Conservation (phyloP, 2,113 vertebrate species). For the Thunnus maccoyii region DNA sequence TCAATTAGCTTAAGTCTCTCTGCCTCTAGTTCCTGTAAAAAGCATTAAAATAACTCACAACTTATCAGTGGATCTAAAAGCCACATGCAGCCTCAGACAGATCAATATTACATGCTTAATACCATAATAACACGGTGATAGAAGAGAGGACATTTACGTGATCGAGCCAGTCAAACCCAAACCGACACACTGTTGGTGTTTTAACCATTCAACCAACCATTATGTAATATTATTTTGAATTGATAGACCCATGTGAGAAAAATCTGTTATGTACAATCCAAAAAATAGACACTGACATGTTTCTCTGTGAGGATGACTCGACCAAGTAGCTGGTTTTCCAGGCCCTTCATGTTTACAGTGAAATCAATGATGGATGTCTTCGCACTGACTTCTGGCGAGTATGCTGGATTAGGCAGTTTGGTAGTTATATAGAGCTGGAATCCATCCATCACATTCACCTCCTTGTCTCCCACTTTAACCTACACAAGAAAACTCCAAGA, state of each 20-base stretch:
- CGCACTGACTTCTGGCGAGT: conserved; percentile 91
- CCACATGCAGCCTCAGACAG: not conserved
- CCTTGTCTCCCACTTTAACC: conserved; percentile 94
- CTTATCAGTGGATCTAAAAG: not conserved
- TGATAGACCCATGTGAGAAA: no score
- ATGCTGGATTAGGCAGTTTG: conserved; percentile 91
- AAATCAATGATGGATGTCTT: conserved; percentile 92
- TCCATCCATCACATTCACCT: conserved; percentile 88
- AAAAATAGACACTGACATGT: conserved; percentile 78
- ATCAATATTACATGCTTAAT: not conserved
- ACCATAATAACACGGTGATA: not conserved
- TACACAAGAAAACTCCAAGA: conserved; percentile 63
- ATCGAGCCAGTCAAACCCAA: not conserved
- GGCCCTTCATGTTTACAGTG: conserved; percentile 92
- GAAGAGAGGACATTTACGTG: not conserved
- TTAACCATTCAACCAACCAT: no score
- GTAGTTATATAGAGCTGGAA: conserved; percentile 93
- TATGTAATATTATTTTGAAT: no score
- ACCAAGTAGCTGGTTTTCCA: conserved; percentile 92
- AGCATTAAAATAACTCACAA: not conserved
- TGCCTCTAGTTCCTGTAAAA: conserved; percentile 89
- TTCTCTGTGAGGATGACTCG: conserved; percentile 92
- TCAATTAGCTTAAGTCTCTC: conserved; percentile 90
- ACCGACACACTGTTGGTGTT: not conserved
- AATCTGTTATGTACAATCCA: no score